Conservation (phyloP, 2,797 vertebrate genomes). For the Tiaroga cobitis region DNA sequence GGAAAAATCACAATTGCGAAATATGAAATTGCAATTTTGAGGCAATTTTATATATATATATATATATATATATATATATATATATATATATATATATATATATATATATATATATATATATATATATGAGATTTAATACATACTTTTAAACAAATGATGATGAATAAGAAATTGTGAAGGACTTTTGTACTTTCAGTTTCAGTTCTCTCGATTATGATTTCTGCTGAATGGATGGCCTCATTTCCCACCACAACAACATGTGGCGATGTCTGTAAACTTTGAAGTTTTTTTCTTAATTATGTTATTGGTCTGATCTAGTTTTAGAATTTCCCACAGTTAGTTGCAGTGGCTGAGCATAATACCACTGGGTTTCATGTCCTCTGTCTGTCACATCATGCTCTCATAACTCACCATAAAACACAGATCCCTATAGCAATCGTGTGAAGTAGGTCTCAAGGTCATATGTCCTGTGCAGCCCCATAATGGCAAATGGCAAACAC, state of each 20-base stretch:
- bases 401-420: conserved; percentile 2
- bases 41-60: no score
- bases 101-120: no score
- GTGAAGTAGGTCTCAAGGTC: background rate
- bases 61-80: no score
- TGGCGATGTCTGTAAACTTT: background rate
- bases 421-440: background rate
- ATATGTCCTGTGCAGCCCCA: background rate
- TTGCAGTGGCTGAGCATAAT: background rate
- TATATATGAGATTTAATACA: no score
- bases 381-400: background rate
- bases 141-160: background rate
- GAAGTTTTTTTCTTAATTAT: background rate
- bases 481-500: background rate
- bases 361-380: conserved; percentile 15
- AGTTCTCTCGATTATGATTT: background rate
- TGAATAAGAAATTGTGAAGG: background rate
- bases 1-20: no score
- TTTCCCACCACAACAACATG: background rate
- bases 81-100: no score
- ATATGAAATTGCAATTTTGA: no score
- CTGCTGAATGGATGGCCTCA: background rate
- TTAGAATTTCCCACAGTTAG: background rate
- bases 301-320: background rate
- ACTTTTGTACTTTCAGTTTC: background rate